Conservation (phyloP, 2,797 vertebrate genomes). For the Oreochromis mossambicus region DNA sequence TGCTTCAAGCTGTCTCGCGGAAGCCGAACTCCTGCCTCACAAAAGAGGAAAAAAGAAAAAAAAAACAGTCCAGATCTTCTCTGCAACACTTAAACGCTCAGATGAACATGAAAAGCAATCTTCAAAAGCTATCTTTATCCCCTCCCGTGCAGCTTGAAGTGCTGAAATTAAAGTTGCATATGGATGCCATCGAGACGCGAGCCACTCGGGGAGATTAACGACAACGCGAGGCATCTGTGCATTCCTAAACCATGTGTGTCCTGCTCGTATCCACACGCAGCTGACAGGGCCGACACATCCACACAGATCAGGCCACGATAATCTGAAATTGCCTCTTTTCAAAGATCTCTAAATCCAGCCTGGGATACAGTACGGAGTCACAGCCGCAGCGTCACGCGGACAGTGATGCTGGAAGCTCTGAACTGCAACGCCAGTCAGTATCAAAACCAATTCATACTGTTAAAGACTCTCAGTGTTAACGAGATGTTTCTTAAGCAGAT, state of each 20-base stretch:
- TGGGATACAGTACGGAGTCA: not conserved
- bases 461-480: not conserved
- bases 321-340: slow-evolving; percentile 70
- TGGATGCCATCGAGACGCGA: slow-evolving; percentile 55
- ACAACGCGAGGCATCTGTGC: slow-evolving; percentile 43
- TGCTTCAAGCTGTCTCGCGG: slow-evolving; percentile 16
- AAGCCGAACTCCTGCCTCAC: slow-evolving; percentile 10
- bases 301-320: slow-evolving; percentile 53
- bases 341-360: slow-evolving; percentile 48
- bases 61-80: slow-evolving; percentile 33
- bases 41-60: not conserved
- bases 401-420: not conserved
- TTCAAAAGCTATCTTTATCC: slow-evolving; percentile 68
- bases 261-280: not conserved
- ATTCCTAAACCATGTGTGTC: slow-evolving; percentile 39
- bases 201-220: slow-evolving; percentile 60
- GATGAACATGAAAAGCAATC: slow-evolving; percentile 62
- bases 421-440: slow-evolving; percentile 50
- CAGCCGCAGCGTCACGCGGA: not conserved
- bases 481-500: not conserved
- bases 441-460: slow-evolving; percentile 4
- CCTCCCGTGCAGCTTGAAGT: slow-evolving; percentile 48
- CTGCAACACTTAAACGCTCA: slow-evolving; percentile 36
- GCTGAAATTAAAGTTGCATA: slow-evolving; percentile 63
- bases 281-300: slow-evolving; percentile 36